Conservation (phyloP, 2,888 invertebrate species). For the Seira sanloemensis region DNA sequence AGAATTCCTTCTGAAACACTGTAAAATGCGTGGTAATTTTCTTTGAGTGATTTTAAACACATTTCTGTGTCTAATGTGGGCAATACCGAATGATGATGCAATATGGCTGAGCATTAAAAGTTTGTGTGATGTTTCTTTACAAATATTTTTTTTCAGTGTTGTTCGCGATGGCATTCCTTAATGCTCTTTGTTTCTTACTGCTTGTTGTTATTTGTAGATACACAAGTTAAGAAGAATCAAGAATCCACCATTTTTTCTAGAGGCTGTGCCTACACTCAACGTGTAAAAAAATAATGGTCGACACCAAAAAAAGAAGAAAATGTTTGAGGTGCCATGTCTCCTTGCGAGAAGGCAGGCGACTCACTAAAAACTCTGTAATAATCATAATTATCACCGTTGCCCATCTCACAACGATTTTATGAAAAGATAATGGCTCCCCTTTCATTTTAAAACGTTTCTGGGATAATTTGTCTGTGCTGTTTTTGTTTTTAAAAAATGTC, state of each 20-base stretch:
- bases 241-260: slow-evolving; percentile 39
- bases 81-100: not conserved
- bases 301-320: not conserved
- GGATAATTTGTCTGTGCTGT: slow-evolving; percentile 47
- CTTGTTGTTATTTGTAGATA: too few relatives aligned
- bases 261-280: not conserved
- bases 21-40: not conserved
- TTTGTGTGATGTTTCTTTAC: too few relatives aligned
- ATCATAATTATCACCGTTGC: slow-evolving; percentile 45
- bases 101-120: not conserved
- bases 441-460: slow-evolving; percentile 36
- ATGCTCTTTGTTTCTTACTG: too few relatives aligned
- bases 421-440: slow-evolving; percentile 48
- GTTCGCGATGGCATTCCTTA: too few relatives aligned
- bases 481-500: too few relatives aligned
- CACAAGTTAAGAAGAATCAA: slow-evolving; percentile 12
- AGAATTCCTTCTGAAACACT: not conserved
- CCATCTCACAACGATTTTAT: slow-evolving; percentile 38
- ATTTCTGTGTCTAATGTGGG: not conserved
- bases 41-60: not conserved
- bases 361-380: slow-evolving; percentile 30
- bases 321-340: not conserved
- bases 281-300: not conserved
- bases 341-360: slow-evolving; percentile 37
- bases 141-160: too few relatives aligned